Base-by-base conservation (phyloP, 2,888 invertebrate genomes). In the Halocaridina rubra region DNA sequence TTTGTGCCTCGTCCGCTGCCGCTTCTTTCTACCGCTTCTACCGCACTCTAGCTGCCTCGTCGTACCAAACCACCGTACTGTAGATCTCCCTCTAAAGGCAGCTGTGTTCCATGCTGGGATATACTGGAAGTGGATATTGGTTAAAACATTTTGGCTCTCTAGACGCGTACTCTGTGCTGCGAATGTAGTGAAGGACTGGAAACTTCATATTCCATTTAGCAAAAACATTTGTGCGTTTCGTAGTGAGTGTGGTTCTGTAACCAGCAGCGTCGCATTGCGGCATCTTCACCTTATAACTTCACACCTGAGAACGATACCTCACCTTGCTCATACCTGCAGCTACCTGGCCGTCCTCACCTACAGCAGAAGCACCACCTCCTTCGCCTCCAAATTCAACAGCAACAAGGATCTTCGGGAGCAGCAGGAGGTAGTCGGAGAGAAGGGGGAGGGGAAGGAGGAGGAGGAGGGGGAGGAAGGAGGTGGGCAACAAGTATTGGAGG, bases 261-360 rank as follows among this genome's bases (percentile, higher is more conserved):
- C 75, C 67, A 30, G 53, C 76, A 59, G 39, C 77, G 82, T 82
- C 76, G 82, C 82, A 77, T 76, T 82, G 82, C 82, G 82, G 82
- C 82, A 82, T 10, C 75, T 53, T 27, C 33, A 22, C 30, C 29
- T 32, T 30, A 30, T 24, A 13, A 71, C 30, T 27, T 33, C 24
- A 30, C 57, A 81, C 67, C 53, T 69, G 76, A 53, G 27, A 46
- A 64, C 64, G 39, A 10, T 16, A 13, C 67, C 64, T 67, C 69
- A 81, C 81, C 81, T 81, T 57, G 33, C 74, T 10, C 13, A 22
- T 24, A 22, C 8, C 19, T 16, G 19, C 46, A 46, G 61, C 22
- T 27, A 39, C 67, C 32, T 32, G 67, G 46, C 69, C 24, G 32
- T n/a, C n/a, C n/a, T n/a, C n/a, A n/a, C n/a, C n/a, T n/a, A n/a